These are phyloP conservation scores for Phalacrocorax pelagicus DNA, from an alignment of 2,113 vertebrate genomes.

Conservation along the genomic window DNA sequence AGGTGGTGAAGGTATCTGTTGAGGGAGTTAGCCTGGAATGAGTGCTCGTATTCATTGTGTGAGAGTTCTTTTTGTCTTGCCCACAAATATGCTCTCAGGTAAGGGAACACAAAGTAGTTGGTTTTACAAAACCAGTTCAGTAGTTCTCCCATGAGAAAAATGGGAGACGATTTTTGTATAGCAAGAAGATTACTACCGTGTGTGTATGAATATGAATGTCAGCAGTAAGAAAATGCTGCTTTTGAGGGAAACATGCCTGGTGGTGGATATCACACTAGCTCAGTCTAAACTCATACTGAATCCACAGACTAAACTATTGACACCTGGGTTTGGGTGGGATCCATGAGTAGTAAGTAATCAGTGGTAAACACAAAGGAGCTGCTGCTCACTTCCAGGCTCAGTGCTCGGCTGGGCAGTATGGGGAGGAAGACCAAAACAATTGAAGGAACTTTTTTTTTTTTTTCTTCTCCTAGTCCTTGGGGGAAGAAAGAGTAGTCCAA, in stretches of 20 bases:
- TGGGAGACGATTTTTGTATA: not conserved
- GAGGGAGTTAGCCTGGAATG: not conserved
- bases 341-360: not conserved
- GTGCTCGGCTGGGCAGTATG: not conserved
- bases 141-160: not conserved
- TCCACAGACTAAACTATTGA: not conserved
- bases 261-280: not conserved
- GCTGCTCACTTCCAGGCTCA: not conserved
- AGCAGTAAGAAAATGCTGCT: not conserved
- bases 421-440: slow-evolving; percentile 10
- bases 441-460: not conserved
- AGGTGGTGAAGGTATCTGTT: not conserved
- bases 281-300: not conserved
- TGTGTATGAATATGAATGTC: rapidly evolving
- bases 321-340: not conserved
- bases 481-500: not conserved
- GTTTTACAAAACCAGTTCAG: not conserved
- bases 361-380: not conserved
- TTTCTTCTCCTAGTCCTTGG: not conserved
- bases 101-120: not conserved
- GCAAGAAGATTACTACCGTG: not conserved
- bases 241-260: not conserved
- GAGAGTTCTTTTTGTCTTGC: not conserved
- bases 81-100: not conserved
- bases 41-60: not conserved